Percentiles rank a stretch among this genome's conserved stretches.
These are phyloP conservation scores for Eupeodes latifasciatus DNA, from an alignment of 2,888 invertebrate genomes.

Conservation along the genomic window DNA sequence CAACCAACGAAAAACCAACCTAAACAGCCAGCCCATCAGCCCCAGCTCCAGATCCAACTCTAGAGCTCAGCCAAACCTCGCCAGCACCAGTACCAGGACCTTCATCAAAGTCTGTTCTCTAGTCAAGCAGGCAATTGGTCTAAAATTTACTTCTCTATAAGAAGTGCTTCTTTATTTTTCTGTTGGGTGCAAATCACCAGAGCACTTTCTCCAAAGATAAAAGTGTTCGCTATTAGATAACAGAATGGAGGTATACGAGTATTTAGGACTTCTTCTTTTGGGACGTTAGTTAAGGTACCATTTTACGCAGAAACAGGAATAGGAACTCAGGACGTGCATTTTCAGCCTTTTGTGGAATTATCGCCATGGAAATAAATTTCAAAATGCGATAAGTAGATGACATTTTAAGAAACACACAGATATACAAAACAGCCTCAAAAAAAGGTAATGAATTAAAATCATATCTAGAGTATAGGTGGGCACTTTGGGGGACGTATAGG, in stretches of 20 bases:
- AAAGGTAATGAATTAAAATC: too few species aligned
- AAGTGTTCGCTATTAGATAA: slow-evolving; percentile 19
- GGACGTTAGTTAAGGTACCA: slow-evolving; percentile 15
- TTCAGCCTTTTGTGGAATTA: slow-evolving; percentile 74
- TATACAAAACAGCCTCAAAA: neutral
- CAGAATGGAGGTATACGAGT: neutral
- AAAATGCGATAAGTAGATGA: slow-evolving; percentile 75
- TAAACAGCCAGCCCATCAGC: neutral
- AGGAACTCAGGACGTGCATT: slow-evolving; percentile 58
- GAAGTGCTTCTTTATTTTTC: slow-evolving; percentile 16
- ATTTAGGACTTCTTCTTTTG: neutral
- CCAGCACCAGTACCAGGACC: neutral
- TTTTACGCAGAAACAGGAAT: slow-evolving; percentile 32
- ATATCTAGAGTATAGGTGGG: too few species aligned
- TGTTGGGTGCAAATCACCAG: slow-evolving; percentile 39
- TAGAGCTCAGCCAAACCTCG: neutral
- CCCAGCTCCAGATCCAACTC: neutral
- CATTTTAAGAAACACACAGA: slow-evolving; percentile 69
- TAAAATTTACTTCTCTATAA: slow-evolving; percentile 44
- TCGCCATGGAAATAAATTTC: slow-evolving; percentile 75
- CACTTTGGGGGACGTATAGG: too few species aligned
- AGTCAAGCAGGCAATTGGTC: slow-evolving; percentile 72
- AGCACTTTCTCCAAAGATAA: slow-evolving; percentile 37
- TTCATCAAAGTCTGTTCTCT: slow-evolving; percentile 59
- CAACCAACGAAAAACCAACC: too few species aligned